phyloP scores from a whole-genome alignment of 1,140 invertebrate genomes.

The Chymomyza costata region DNA sequence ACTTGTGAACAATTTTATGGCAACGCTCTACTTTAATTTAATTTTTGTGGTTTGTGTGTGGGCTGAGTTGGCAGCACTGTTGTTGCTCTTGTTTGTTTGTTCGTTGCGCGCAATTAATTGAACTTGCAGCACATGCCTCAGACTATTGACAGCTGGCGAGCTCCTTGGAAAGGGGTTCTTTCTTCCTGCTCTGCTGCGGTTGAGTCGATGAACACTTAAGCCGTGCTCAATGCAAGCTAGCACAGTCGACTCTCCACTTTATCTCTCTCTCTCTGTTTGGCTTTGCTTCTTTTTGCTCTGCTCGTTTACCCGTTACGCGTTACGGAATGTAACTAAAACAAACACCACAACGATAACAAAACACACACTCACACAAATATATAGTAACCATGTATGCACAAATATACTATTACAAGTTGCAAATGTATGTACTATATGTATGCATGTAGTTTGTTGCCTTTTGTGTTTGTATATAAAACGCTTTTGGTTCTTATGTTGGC shows the following conservation, averaged over 20 bases:
- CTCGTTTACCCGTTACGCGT: constrained; percentile 64
- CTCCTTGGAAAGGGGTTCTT: too few species aligned
- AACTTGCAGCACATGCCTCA: constrained; percentile 58
- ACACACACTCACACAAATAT: constrained; percentile 18
- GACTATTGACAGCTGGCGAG: constrained; percentile 67
- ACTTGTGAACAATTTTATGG: constrained; percentile 1
- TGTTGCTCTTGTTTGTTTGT: constrained; percentile 53
- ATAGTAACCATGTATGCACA: too few species aligned
- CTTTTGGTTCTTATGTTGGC: constrained; percentile 69
- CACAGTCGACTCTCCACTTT: constrained; percentile 24
- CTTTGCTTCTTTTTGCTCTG: constrained; percentile 18
- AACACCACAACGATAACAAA: constrained; percentile 68
- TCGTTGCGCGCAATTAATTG: constrained; percentile 73
- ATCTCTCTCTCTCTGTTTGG: background rate
- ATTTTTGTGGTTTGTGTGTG: constrained; percentile 58
- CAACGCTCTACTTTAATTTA: constrained; percentile 69
- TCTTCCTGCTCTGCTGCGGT: constrained; percentile 45
- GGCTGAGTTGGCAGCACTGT: constrained; percentile 26
- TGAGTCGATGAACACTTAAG: constrained; percentile 72
- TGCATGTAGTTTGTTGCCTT: constrained; percentile 64
- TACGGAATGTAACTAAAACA: constrained; percentile 71
- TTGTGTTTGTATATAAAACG: constrained; percentile 51
- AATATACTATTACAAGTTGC: constrained; percentile 2
- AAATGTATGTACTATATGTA: too few species aligned
- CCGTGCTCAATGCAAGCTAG: constrained; percentile 57